phyloP scores from a whole-genome alignment of 2,797 vertebrate genomes.

The Sternotherus odoratus region DNA sequence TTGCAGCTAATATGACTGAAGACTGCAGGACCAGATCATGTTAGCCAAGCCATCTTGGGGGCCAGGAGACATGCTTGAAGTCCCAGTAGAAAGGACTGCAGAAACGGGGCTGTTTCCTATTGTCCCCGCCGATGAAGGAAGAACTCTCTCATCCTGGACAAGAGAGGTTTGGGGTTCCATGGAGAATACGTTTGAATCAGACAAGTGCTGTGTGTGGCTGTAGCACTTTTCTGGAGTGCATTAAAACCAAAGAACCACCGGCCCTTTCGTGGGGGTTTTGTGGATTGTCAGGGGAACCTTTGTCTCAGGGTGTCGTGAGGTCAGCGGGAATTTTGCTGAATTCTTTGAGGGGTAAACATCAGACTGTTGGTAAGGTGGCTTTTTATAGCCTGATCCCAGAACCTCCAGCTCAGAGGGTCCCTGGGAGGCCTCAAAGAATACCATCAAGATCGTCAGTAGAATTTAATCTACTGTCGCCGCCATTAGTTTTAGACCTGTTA shows the following conservation, averaged over 20 bases:
- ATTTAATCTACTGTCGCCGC: background rate
- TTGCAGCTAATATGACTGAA: background rate
- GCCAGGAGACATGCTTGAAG: background rate
- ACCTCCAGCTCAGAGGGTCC: background rate
- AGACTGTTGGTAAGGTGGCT: rapidly evolving
- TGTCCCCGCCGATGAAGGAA: background rate
- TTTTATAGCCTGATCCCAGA: rapidly evolving
- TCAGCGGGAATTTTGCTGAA: background rate
- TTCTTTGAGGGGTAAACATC: background rate
- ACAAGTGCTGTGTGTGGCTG: background rate
- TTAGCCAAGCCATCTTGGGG: background rate
- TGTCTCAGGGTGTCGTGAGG: background rate
- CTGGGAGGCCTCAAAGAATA: background rate
- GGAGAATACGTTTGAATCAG: background rate
- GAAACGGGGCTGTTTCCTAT: background rate
- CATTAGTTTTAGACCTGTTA: background rate
- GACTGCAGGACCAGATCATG: background rate
- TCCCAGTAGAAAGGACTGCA: background rate
- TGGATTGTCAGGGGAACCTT: background rate
- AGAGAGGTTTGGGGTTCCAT: rapidly evolving
- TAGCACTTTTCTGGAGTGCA: background rate
- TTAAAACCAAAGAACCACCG: rapidly evolving
- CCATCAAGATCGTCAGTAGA: background rate
- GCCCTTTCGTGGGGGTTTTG: background rate
- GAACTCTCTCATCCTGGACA: background rate